These are phyloP conservation scores for Drosophila varians DNA, from an alignment of 1,140 invertebrate species.

Conservation along the genomic window DNA sequence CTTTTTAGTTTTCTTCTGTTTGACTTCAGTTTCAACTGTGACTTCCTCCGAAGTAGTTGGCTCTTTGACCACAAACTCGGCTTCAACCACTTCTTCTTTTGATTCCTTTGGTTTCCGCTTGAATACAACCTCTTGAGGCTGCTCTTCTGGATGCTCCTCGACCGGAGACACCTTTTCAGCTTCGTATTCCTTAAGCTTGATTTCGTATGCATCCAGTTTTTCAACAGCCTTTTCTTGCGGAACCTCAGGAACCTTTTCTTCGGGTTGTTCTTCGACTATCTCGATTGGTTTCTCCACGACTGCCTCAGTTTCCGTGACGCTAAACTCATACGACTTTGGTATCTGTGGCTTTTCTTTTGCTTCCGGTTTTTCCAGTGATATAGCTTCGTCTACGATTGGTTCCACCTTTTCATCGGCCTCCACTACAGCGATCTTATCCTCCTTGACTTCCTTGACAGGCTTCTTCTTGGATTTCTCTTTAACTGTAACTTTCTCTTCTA, in stretches of 20 bases:
- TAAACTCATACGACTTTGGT: conserved; percentile 64
- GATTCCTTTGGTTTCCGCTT: conserved; percentile 63
- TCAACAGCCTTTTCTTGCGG: conserved; percentile 61
- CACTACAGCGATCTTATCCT: conserved; percentile 55
- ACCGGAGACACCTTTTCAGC: conserved; percentile 39
- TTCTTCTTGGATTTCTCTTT: conserved; percentile 81
- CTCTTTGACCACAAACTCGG: conserved; percentile 64
- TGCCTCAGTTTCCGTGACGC: conserved; percentile 63
- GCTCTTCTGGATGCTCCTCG: no score
- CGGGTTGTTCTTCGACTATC: conserved; percentile 41
- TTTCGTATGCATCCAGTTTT: conserved; percentile 63
- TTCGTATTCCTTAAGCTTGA: conserved; percentile 61
- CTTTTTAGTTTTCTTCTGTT: conserved; percentile 82
- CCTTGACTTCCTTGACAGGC: conserved; percentile 37
- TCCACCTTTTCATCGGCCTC: conserved; percentile 61
- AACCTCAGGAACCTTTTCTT: conserved; percentile 38
- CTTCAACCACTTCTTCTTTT: conserved; percentile 39
- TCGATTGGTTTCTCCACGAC: conserved; percentile 46
- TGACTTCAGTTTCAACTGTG: conserved; percentile 69
- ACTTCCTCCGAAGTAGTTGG: conserved; percentile 69
- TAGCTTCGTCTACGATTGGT: conserved; percentile 14
- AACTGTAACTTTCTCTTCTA: conserved; percentile 70
- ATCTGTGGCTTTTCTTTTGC: conserved; percentile 42
- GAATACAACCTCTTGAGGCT: conserved; percentile 54
- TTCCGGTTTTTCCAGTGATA: conserved; percentile 12